These are phyloP conservation scores for Heliconius cydno DNA, from an alignment of 2,888 invertebrate species.

Conservation along the genomic window DNA sequence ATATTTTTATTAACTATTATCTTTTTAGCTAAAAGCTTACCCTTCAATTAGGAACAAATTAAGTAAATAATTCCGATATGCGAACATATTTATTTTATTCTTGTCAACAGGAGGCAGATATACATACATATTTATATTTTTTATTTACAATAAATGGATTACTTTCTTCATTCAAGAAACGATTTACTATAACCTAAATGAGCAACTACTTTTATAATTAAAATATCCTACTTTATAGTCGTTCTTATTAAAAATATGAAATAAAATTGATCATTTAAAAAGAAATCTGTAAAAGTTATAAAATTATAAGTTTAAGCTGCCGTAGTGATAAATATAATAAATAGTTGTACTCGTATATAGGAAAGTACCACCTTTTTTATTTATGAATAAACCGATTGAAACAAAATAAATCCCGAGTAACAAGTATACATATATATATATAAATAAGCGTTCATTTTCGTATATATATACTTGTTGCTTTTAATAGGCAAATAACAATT, in stretches of 20 bases:
- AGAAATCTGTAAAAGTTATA: too few species aligned
- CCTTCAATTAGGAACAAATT: not conserved
- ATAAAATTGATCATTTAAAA: not conserved
- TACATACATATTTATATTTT: not conserved
- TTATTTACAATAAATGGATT: not conserved
- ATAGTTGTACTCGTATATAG: not conserved
- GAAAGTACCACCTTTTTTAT: not conserved
- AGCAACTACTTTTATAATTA: not conserved
- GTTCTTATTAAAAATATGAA: not conserved
- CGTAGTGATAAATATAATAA: not conserved
- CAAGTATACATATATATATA: too few species aligned
- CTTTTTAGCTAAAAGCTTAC: not conserved
- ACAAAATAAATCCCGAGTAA: not conserved
- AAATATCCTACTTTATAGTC: not conserved
- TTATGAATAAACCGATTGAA: not conserved
- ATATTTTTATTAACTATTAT: not conserved
- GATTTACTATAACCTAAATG: not conserved
- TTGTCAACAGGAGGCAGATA: not conserved
- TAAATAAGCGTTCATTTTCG: too few species aligned
- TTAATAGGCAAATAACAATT: too few species aligned
- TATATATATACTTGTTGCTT: too few species aligned
- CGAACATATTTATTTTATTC: conserved; percentile 4
- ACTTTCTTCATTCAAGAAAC: not conserved
- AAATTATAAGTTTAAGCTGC: not conserved
- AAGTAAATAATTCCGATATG: not conserved